A percentile compares a stretch with the other conserved stretches of the same genome.
Conservation (phyloP, 30 jellyfish, hydroid and myxozoan species). For the Sanderia malayensis region DNA sequence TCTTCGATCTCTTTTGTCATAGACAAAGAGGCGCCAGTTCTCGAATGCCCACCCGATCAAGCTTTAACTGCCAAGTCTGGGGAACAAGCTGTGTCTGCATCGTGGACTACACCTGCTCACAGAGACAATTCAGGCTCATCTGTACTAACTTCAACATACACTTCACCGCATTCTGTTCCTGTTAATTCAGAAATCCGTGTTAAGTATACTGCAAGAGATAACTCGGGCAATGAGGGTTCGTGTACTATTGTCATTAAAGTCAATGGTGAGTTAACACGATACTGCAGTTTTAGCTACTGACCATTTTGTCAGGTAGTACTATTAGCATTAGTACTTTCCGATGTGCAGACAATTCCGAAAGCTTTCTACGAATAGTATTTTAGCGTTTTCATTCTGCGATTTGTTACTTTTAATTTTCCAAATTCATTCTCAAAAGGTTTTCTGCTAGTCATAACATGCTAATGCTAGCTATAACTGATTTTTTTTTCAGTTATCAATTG, state of each 20-base stretch:
- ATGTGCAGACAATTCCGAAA: no score
- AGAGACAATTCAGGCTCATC: slow-evolving; percentile 90
- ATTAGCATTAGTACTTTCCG: no score
- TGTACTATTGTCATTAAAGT: slow-evolving; percentile 80
- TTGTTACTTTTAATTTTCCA: no score
- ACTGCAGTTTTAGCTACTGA: no score
- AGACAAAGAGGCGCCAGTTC: slow-evolving; percentile 84
- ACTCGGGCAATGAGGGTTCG: slow-evolving; percentile 41
- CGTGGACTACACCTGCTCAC: slow-evolving; percentile 80
- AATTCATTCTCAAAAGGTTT: no score
- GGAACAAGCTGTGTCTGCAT: slow-evolving; percentile 46
- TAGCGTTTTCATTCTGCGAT: no score
- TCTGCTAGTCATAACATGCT: no score
- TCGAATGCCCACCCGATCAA: slow-evolving; percentile 89
- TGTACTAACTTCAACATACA: slow-evolving; percentile 45
- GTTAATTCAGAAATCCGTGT: slow-evolving; percentile 57
- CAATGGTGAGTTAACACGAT: slow-evolving; percentile 86
- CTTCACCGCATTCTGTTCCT: slow-evolving; percentile 58
- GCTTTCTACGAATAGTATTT: no score
- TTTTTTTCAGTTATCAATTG: no score
- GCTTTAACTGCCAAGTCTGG: slow-evolving; percentile 45
- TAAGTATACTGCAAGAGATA: slow-evolving; percentile 65
- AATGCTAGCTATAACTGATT: no score
- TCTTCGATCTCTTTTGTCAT: no score
- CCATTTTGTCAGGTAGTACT: no score